phyloP scores from a whole-genome alignment of 2,797 vertebrate genomes.

The Pseudomugil tenellus region DNA sequence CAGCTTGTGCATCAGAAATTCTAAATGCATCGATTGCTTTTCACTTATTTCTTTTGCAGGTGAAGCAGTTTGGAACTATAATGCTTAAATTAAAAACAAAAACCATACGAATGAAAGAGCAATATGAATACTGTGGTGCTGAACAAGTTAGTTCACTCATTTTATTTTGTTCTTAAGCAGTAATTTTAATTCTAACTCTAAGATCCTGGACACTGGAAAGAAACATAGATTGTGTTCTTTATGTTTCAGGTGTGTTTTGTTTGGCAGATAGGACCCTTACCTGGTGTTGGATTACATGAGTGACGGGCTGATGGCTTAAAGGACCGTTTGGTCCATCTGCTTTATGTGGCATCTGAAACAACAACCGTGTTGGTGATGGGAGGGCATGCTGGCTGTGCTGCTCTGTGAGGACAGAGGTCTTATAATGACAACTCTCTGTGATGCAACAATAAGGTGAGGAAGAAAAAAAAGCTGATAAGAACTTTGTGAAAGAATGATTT shows the following conservation, averaged over 20 bases:
- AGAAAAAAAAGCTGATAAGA: background rate
- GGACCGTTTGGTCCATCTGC: slow-evolving; percentile 70
- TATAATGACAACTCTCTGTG: slow-evolving; percentile 83
- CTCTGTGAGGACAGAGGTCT: slow-evolving; percentile 82
- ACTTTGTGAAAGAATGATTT: background rate
- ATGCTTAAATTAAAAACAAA: slow-evolving; percentile 78
- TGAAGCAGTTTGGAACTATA: slow-evolving; percentile 69
- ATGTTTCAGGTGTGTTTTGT: background rate
- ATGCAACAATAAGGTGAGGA: slow-evolving; percentile 89
- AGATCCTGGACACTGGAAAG: too few species aligned
- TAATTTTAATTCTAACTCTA: background rate
- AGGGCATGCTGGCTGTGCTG: slow-evolving; percentile 80
- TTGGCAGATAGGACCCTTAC: slow-evolving; percentile 78
- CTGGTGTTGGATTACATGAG: slow-evolving; percentile 85
- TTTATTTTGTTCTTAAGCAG: background rate
- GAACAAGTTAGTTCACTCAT: slow-evolving; percentile 57
- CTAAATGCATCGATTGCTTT: background rate
- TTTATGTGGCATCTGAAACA: slow-evolving; percentile 21
- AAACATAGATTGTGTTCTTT: background rate
- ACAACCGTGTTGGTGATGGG: slow-evolving; percentile 61
- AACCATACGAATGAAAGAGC: slow-evolving; percentile 85
- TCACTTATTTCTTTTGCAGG: slow-evolving; percentile 52
- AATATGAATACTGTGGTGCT: slow-evolving; percentile 89
- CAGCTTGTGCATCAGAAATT: background rate
- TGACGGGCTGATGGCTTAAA: slow-evolving; percentile 81